Evolutionary conservation across 2,113 vertebrate species (phyloP), one percentile per base, ranked within the genome.

Genomic region (Vicugna pacos): DNA sequence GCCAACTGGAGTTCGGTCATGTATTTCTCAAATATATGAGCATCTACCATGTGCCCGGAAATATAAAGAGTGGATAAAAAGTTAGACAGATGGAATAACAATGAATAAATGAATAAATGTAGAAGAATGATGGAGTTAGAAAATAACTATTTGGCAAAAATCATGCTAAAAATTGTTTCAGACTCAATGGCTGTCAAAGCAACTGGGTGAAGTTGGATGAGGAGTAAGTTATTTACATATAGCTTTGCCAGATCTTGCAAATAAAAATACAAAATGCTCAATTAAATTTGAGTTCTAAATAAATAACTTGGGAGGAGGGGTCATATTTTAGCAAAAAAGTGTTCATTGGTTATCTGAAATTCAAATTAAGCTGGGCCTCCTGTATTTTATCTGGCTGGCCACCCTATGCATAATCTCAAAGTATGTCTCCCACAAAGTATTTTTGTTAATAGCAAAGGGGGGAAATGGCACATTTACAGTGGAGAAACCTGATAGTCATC

Each of bases 101-200:
- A 70, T 54, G 22, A 82, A 82, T 83, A 82, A 72, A 70, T 54
- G 22, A 82, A 82, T 83, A 82, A 35, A 60, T 35, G 50, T 60
- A 67, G 22, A 91, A n/a, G 42, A 85, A 48, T 48, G 58, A 52
- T 58, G 32, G 22, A 58, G 52, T 89, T 88, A 85, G 50, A 92
- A 85, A 91, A 81, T 52, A 88, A 77, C 67, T n/a, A 35, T 52
- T 93, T 94, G 65, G 28, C 72, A 91, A 93, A 58, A 91, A 60
- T 50, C 30, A 64, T 65, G 60, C 30, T 84, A 72, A 95, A 95
- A 83, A 79, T 15, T 28, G 62, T 79, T 91, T 83, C 48, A 46
- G 46, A 93, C 67, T 93, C 48, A 65, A 50, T 64, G 26, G 24
- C 54, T 69, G 17, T 91, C 81, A 77, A 91, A 93, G 81, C 16